These are phyloP conservation scores for Brenthis hecate DNA, from an alignment of 2,888 invertebrate species.

Conservation along the genomic window DNA sequence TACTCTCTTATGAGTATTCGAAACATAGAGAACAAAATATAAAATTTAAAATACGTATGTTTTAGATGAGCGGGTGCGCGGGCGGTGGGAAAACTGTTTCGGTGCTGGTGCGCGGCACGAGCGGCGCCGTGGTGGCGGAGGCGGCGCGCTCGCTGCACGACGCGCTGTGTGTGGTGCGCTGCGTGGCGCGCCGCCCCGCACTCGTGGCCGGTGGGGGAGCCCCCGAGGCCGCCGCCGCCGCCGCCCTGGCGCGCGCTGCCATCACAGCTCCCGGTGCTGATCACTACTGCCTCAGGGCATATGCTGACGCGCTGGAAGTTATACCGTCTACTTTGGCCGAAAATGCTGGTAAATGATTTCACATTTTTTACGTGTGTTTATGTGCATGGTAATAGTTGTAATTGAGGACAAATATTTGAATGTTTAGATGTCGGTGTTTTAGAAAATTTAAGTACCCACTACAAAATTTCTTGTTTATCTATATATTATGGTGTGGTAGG, in stretches of 20 bases:
- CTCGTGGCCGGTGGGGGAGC: slow-evolving; percentile 98
- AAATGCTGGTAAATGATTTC: slow-evolving; percentile 63
- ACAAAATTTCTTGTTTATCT: too few species aligned
- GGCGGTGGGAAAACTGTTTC: slow-evolving; percentile 95
- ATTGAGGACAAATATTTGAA: too few species aligned
- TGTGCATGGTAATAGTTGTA: too few species aligned
- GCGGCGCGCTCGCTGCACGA: slow-evolving; percentile 96
- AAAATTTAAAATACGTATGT: too few species aligned
- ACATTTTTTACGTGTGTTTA: too few species aligned
- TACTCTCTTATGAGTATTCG: too few species aligned
- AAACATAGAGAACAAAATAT: too few species aligned
- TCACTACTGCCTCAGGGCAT: slow-evolving; percentile 97
- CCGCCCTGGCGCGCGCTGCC: slow-evolving; percentile 90
- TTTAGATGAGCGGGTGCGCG: slow-evolving; percentile 92
- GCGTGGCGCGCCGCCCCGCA: slow-evolving; percentile 96
- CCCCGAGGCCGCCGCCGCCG: slow-evolving; percentile 96
- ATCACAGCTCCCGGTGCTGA: slow-evolving; percentile 94
- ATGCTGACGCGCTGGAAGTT: slow-evolving; percentile 96
- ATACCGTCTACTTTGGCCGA: slow-evolving; percentile 77
- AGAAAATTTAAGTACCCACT: too few species aligned
- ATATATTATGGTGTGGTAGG: too few species aligned
- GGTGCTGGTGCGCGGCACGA: slow-evolving; percentile 92
- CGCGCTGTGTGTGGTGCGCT: slow-evolving; percentile 95
- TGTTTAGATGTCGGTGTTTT: too few species aligned
- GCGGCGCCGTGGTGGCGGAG: slow-evolving; percentile 94